Evolutionary conservation across 2,888 invertebrate genomes (phyloP).

Genomic region (Leptopterna dolabrata): DNA sequence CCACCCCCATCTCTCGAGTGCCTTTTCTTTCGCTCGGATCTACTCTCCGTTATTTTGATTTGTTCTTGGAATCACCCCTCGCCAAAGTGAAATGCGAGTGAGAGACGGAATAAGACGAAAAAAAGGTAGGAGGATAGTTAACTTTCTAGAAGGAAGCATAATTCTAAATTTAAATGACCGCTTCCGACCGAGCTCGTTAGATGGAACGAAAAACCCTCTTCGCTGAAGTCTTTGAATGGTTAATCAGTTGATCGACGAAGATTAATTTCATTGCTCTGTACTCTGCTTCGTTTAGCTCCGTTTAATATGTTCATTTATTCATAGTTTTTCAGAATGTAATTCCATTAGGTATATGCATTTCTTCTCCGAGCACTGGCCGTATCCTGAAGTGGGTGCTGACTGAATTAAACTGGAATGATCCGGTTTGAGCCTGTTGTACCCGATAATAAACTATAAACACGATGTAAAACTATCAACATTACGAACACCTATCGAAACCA

Average conservation of each 20-base stretch:
- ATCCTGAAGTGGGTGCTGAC: too few relatives aligned
- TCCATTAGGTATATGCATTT: too few relatives aligned
- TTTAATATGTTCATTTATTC: background rate
- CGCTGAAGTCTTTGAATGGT: background rate
- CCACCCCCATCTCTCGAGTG: background rate
- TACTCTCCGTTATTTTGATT: background rate
- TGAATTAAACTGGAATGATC: too few relatives aligned
- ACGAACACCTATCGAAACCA: too few relatives aligned
- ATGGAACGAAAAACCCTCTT: background rate
- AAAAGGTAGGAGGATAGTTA: background rate
- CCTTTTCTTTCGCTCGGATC: background rate
- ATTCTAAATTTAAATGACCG: constrained; percentile 23
- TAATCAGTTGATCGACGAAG: background rate
- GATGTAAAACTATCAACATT: too few relatives aligned
- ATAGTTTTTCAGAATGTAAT: background rate
- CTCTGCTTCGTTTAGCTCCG: background rate
- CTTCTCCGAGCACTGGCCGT: too few relatives aligned
- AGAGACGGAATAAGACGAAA: background rate
- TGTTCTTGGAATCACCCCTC: background rate
- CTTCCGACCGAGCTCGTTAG: constrained; percentile 4
- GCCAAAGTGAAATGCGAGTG: background rate
- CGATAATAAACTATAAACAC: too few relatives aligned
- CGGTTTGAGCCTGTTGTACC: too few relatives aligned
- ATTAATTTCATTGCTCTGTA: background rate
- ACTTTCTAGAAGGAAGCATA: background rate